Base-by-base conservation (phyloP, 2,797 vertebrate species). In the Pelobates cultripes region DNA sequence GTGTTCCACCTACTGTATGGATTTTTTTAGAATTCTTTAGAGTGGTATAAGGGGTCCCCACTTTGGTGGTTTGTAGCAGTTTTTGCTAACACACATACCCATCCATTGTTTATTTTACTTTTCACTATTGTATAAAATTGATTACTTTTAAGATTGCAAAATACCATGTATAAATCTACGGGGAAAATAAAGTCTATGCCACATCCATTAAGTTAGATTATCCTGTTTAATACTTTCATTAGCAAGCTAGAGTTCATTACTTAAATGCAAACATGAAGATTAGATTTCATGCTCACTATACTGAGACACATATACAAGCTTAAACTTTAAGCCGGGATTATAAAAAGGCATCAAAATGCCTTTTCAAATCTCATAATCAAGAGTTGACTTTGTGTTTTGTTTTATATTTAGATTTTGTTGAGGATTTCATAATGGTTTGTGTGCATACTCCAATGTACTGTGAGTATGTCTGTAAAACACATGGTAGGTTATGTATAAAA, bases 361-460 rank as follows among this genome's bases (percentile, higher is more conserved):
- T 71, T 83, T 79, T 83, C 71, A 83, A 74, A 79, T 78, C 82
- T 79, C 77, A 79, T 83, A 79, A 83, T 75, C 77, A 83, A 75
- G 53, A 75, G 57, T 75, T 70, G 42, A 70, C 66, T 51, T 63
- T 73, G 70, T 64, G 45, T 40, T 42, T 77, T 73, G 72, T 73
- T 71, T 71, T 71, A 47, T 51, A 28, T 28, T 28, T 28, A 28
- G 28, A 28, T 10, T 10, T 60, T 60, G 17, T 64, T n/a, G 61
- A 64, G 66, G 8, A 61, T 73, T 78, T 72, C 64, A 68, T 43
- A 77, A 53, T 45, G 57, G 70, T 17, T 51, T 47, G 43, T 57
- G 41, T 78, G 75, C 47, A n/a, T 13, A 73, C 40, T 78, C 15
- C 44, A 82, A 68, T 78, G 61, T 14, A 64, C 57, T 81, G 0